Evolutionary conservation across 2,888 invertebrate genomes (phyloP).

Genomic region (Acleris cristana): DNA sequence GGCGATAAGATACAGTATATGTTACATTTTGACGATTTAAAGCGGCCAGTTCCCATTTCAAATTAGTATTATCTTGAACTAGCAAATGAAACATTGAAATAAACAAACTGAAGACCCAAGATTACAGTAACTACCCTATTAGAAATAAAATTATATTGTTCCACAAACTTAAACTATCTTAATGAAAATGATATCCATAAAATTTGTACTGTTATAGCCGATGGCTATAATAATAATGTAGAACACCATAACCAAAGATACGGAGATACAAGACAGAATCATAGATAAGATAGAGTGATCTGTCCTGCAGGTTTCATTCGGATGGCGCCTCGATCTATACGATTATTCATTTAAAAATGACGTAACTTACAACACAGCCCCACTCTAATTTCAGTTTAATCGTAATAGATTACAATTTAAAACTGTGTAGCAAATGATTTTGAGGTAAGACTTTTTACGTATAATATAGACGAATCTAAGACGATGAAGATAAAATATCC

Average conservation of each 20-base stretch:
- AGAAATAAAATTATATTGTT: slow-evolving; percentile 14
- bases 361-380: neutral
- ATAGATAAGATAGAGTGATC: slow-evolving; percentile 65
- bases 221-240: slow-evolving; percentile 26
- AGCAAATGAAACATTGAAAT: neutral
- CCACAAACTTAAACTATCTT: slow-evolving; percentile 7
- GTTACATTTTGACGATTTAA: too few relatives aligned
- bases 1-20: too few relatives aligned
- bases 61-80: too few relatives aligned
- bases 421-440: neutral
- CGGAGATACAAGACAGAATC: slow-evolving; percentile 42
- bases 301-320: slow-evolving; percentile 51
- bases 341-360: neutral
- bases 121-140: slow-evolving; percentile 2
- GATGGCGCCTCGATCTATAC: slow-evolving; percentile 17
- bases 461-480: slow-evolving; percentile 13
- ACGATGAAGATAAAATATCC: slow-evolving; percentile 47
- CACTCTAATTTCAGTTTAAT: slow-evolving; percentile 52
- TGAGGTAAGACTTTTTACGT: neutral
- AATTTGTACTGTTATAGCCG: slow-evolving; percentile 11
- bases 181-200: slow-evolving; percentile 18
- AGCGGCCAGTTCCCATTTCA: too few relatives aligned
- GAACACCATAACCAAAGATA: slow-evolving; percentile 25
- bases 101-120: slow-evolving; percentile 6
- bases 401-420: neutral